phyloP scores from a whole-genome alignment of 2,888 invertebrate species.

The Lasioglossum vierecki region DNA sequence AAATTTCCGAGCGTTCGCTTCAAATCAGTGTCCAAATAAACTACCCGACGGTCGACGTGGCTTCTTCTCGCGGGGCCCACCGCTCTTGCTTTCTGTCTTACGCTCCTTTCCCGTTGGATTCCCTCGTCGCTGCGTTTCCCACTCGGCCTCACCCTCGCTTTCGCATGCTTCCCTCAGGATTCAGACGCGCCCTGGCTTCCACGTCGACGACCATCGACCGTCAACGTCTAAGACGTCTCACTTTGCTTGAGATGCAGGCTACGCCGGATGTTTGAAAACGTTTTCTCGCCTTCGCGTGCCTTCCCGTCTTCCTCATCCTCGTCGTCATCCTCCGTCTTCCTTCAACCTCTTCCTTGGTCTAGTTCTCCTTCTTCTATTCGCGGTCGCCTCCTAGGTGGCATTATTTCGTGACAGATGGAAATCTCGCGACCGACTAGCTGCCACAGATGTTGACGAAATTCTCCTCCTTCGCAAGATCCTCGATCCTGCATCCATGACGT shows the following conservation, averaged over 20 bases:
- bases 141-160: slow-evolving; percentile 24
- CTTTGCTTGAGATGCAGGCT: slow-evolving; percentile 71
- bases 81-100: slow-evolving; percentile 52
- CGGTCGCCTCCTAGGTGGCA: slow-evolving; percentile 34
- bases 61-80: slow-evolving; percentile 68
- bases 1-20: slow-evolving; percentile 79
- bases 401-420: slow-evolving; percentile 65
- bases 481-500: slow-evolving; percentile 16
- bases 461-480: slow-evolving; percentile 45
- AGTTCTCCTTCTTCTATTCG: neutral
- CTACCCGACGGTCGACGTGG: slow-evolving; percentile 69
- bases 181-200: slow-evolving; percentile 51
- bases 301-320: neutral
- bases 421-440: slow-evolving; percentile 65
- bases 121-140: slow-evolving; percentile 57
- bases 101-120: slow-evolving; percentile 50
- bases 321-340: neutral
- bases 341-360: neutral
- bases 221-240: slow-evolving; percentile 70
- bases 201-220: slow-evolving; percentile 68
- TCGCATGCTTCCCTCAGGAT: slow-evolving; percentile 37
- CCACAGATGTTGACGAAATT: slow-evolving; percentile 67
- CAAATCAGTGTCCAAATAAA: slow-evolving; percentile 79
- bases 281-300: slow-evolving; percentile 53
- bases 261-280: slow-evolving; percentile 67